phyloP scores from a whole-genome alignment of 2,113 vertebrate genomes.

The Pteropus alecto region DNA sequence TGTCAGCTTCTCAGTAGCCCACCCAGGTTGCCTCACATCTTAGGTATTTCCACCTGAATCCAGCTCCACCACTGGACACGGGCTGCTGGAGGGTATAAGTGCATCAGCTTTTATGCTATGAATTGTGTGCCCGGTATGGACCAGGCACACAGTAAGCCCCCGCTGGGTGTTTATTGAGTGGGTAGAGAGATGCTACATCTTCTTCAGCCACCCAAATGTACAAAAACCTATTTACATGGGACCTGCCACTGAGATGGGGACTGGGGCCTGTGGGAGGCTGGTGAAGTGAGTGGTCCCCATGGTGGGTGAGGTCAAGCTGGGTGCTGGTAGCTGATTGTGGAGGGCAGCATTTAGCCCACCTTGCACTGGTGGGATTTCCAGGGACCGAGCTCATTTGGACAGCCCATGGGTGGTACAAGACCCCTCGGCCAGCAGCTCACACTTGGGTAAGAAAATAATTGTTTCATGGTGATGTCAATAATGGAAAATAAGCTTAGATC shows the following conservation, averaged over 20 bases:
- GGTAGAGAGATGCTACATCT: neutral
- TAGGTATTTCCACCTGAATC: neutral
- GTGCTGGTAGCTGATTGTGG: neutral
- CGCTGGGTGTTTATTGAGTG: no score
- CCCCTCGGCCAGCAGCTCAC: neutral
- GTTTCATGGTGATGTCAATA: neutral
- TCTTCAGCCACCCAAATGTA: neutral
- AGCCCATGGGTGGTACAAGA: neutral
- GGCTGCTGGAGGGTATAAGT: neutral
- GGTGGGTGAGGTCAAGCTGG: neutral
- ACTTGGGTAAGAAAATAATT: neutral
- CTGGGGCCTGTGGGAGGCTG: neutral
- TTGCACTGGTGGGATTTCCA: neutral
- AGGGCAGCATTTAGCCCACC: neutral
- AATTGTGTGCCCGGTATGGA: no score
- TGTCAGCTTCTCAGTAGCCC: neutral
- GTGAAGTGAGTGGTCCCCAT: no score
- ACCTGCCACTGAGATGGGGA: neutral
- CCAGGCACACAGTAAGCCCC: neutral
- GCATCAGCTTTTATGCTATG: neutral
- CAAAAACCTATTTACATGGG: neutral
- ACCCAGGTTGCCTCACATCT: neutral
- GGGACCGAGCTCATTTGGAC: neutral
- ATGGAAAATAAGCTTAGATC: neutral
- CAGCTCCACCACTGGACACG: rapidly evolving